Conservation (phyloP, 2,113 vertebrate genomes). For the Cyrtonyx montezumae region DNA sequence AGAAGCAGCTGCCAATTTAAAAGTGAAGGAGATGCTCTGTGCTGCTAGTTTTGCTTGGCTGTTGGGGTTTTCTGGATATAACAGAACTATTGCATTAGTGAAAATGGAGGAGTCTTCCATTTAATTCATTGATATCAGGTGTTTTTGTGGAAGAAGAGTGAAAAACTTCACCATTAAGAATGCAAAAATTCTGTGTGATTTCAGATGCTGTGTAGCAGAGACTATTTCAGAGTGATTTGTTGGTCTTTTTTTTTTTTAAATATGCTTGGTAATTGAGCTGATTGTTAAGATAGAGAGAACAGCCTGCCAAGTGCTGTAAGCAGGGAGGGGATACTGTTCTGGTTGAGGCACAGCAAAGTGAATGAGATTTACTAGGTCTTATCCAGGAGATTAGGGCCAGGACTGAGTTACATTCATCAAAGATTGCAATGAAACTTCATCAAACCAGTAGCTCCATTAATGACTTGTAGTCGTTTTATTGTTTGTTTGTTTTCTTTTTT, state of each 20-base stretch:
- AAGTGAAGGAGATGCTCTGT: background rate
- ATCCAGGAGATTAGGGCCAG: background rate
- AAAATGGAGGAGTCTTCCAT: background rate
- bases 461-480: background rate
- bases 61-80: background rate
- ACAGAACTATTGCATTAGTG: background rate
- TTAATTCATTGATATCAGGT: background rate
- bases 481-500: background rate
- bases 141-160: background rate
- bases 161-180: background rate
- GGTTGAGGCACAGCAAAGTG: background rate
- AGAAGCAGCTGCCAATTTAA: background rate
- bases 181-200: background rate
- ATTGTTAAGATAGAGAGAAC: background rate
- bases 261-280: background rate
- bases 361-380: background rate
- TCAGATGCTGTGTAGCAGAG: background rate
- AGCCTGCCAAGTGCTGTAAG: background rate
- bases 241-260: background rate
- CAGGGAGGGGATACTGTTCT: background rate
- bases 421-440: background rate
- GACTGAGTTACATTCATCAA: background rate
- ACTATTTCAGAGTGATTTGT: background rate
- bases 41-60: background rate
- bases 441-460: background rate